Evolutionary conservation across 2,888 invertebrate species (phyloP).

Genomic region (Lasioglossum oenotherae): DNA sequence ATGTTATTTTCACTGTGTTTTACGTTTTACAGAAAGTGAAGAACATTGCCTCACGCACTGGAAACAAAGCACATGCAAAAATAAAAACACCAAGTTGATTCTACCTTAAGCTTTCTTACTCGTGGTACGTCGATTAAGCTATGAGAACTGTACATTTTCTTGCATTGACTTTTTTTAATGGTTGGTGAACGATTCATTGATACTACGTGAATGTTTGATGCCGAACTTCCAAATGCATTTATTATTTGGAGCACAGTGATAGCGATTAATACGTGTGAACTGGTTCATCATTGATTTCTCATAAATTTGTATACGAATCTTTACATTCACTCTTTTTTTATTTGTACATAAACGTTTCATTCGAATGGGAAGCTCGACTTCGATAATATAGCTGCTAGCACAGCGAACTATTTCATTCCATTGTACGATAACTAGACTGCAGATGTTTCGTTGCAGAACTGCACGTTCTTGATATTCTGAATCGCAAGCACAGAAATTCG

Average conservation of each 20-base stretch:
- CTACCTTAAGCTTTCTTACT: constrained; percentile 65
- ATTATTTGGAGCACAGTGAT: constrained; percentile 19
- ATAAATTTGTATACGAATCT: constrained; percentile 29
- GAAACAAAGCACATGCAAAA: constrained; percentile 58
- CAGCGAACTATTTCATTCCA: constrained; percentile 60
- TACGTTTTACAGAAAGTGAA: constrained; percentile 71
- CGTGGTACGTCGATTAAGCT: constrained; percentile 58
- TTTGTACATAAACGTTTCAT: constrained; percentile 58
- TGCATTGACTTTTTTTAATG: constrained; percentile 64
- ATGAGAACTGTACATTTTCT: constrained; percentile 70
- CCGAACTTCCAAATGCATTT: not conserved
- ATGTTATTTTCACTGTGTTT: not conserved
- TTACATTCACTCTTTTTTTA: constrained; percentile 41
- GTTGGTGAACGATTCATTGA: constrained; percentile 38
- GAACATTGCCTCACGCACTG: constrained; percentile 27
- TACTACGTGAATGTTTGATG: constrained; percentile 44
- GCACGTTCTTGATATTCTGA: not conserved
- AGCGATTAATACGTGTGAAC: constrained; percentile 35
- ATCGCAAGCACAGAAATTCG: not conserved
- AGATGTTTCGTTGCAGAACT: not conserved
- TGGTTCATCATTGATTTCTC: constrained; percentile 35
- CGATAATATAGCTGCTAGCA: constrained; percentile 55
- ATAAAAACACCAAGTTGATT: constrained; percentile 66
- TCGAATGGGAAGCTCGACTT: constrained; percentile 43
- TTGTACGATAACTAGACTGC: constrained; percentile 36